phyloP scores from a whole-genome alignment of 2,888 invertebrate genomes.

The Campoplex capitator region DNA sequence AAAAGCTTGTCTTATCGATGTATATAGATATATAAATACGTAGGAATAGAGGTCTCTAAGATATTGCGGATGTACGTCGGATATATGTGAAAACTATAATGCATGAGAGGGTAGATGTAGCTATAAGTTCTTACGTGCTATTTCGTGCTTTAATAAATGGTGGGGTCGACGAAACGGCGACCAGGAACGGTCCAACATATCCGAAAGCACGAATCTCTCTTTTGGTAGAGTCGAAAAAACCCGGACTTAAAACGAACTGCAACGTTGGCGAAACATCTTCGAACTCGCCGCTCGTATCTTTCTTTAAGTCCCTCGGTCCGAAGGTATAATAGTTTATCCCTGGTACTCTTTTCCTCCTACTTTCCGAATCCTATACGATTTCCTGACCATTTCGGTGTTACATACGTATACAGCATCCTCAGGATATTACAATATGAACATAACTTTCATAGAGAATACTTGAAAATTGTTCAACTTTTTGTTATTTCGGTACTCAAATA shows the following conservation, averaged over 20 bases:
- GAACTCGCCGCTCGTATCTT: constrained; percentile 74
- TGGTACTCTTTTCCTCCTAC: not conserved
- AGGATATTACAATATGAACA: not conserved
- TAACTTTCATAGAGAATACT: not conserved
- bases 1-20: constrained; percentile 21
- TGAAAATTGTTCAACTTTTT: not conserved
- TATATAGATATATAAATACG: not conserved
- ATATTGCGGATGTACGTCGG: not conserved
- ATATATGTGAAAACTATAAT: constrained; percentile 6
- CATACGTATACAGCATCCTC: not conserved
- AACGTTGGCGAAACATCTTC: constrained; percentile 76
- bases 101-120: not conserved
- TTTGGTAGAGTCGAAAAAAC: not conserved
- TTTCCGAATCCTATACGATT: not conserved
- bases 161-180: constrained; percentile 34
- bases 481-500: not conserved
- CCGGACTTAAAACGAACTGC: constrained; percentile 72
- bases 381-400: not conserved
- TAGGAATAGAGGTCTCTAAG: not conserved
- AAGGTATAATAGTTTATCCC: constrained; percentile 73
- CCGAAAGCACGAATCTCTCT: not conserved
- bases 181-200: constrained; percentile 2
- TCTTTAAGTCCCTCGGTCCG: constrained; percentile 76
- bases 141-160: constrained; percentile 16
- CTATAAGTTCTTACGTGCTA: constrained; percentile 17